Evolutionary conservation across 2,113 vertebrate genomes (phyloP).

Genomic region (Polypterus bichir): DNA sequence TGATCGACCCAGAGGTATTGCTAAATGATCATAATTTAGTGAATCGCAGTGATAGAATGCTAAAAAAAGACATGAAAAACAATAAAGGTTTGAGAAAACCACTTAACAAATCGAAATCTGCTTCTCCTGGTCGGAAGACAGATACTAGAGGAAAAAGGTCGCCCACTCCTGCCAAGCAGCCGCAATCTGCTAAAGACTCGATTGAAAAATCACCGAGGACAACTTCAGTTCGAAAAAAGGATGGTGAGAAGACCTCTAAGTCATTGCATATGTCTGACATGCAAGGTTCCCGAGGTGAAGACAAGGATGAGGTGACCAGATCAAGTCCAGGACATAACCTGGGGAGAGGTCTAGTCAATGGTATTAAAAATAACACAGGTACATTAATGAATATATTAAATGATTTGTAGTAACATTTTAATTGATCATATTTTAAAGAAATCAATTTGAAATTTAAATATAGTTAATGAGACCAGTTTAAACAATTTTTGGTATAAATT

Average conservation of each 20-base stretch:
- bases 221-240: constrained; percentile 58
- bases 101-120: constrained; percentile 67
- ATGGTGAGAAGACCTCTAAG: constrained; percentile 57
- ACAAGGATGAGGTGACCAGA: constrained; percentile 61
- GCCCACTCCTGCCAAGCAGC: constrained; percentile 68
- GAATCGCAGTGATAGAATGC: constrained; percentile 59
- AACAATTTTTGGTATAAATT: background rate
- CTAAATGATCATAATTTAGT: constrained; percentile 51
- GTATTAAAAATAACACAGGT: constrained; percentile 69
- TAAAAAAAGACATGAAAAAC: constrained; percentile 80
- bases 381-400: constrained; percentile 17
- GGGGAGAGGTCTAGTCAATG: constrained; percentile 62
- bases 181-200: constrained; percentile 38
- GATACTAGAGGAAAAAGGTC: constrained; percentile 71
- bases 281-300: constrained; percentile 54
- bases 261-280: constrained; percentile 42
- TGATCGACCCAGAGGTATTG: constrained; percentile 83
- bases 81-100: constrained; percentile 68
- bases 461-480: background rate
- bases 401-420: too few species aligned
- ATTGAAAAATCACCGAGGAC: constrained; percentile 53
- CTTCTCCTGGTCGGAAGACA: constrained; percentile 67
- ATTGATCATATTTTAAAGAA: too few species aligned
- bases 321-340: constrained; percentile 56
- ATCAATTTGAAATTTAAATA: too few species aligned